Conservation (phyloP, 2,888 invertebrate species). For the Netelia virgata region DNA sequence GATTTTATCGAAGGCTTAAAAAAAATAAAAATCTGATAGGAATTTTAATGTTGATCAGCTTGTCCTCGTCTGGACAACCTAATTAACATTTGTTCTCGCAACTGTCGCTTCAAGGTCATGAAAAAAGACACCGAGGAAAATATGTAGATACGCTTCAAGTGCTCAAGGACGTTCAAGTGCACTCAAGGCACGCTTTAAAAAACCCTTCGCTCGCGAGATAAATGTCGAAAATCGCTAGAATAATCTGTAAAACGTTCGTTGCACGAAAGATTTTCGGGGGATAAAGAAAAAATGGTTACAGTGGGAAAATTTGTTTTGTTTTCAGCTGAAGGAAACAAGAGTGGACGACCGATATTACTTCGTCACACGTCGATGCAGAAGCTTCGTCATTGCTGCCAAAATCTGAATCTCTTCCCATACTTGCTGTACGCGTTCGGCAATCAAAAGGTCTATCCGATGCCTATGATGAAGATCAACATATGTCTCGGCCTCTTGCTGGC, state of each 20-base stretch:
- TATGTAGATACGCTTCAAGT: background rate
- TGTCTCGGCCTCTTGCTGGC: constrained; percentile 75
- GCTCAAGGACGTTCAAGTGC: background rate
- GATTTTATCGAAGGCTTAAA: background rate
- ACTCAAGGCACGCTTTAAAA: background rate
- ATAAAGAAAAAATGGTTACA: background rate
- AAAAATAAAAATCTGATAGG: too few species aligned
- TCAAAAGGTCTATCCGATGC: constrained; percentile 80
- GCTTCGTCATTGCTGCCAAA: constrained; percentile 83
- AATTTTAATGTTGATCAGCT: too few species aligned
- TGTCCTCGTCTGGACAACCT: too few species aligned
- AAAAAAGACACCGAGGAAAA: background rate
- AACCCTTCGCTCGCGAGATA: too few species aligned
- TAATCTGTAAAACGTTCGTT: too few species aligned
- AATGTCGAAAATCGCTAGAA: too few species aligned
- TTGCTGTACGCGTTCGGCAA: constrained; percentile 82
- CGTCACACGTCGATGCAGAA: constrained; percentile 81
- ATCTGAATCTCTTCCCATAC: constrained; percentile 82
- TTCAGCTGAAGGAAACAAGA: constrained; percentile 79
- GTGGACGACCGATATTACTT: constrained; percentile 80
- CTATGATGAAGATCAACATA: constrained; percentile 77
- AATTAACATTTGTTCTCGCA: too few species aligned
- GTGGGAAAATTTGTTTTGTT: constrained; percentile 3
- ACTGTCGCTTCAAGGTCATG: background rate
- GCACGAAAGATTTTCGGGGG: too few species aligned